phyloP scores from a whole-genome alignment of 2,888 invertebrate species.

The Clanis bilineata region DNA sequence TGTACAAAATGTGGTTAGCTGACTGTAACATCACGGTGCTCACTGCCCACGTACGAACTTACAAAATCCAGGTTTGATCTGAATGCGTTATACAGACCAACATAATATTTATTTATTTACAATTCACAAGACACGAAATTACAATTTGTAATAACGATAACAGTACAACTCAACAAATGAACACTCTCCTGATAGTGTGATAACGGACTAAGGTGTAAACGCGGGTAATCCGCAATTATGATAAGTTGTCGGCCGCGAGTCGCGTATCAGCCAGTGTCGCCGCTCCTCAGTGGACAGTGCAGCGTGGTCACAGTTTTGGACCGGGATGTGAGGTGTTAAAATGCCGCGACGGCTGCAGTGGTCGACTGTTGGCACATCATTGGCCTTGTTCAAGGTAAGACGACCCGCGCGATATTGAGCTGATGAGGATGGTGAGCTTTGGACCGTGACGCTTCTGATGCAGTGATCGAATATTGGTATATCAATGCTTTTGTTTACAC shows the following conservation, averaged over 20 bases:
- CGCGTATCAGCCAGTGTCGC: neutral
- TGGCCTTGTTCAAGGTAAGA: conserved; percentile 15
- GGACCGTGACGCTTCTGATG: too few relatives aligned
- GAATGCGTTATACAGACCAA: neutral
- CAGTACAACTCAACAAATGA: neutral
- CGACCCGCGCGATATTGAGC: too few relatives aligned
- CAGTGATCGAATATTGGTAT: too few relatives aligned
- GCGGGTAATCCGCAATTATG: conserved; percentile 17
- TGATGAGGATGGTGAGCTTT: too few relatives aligned
- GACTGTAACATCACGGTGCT: too few relatives aligned
- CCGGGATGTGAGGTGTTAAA: neutral
- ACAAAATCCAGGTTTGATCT: neutral
- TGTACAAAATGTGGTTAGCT: too few relatives aligned
- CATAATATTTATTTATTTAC: neutral
- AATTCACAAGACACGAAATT: neutral
- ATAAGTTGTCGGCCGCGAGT: conserved; percentile 1
- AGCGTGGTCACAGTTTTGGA: neutral
- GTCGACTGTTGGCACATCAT: conserved; percentile 7
- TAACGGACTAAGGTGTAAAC: conserved; percentile 1
- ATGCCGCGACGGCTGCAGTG: neutral
- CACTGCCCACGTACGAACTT: neutral
- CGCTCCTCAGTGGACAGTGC: too few relatives aligned
- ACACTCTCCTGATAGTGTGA: neutral
- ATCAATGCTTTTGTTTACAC: too few relatives aligned
- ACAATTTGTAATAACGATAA: conserved; percentile 2